Base-by-base conservation (phyloP, 53 echinoderm and acorn worm species). In the Hippasteria phrygiana region DNA sequence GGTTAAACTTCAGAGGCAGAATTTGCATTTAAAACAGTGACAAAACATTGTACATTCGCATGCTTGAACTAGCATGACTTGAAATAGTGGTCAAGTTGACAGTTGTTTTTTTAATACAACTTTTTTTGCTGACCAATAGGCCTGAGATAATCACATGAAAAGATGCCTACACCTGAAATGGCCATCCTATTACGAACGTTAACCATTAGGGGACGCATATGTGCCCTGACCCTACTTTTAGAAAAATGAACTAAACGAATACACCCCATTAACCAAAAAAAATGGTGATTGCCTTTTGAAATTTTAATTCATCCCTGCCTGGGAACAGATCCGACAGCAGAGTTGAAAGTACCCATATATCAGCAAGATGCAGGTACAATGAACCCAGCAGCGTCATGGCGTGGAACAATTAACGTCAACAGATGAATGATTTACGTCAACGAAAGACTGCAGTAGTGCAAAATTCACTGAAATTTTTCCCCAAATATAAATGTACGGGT, bases 331-430 rank as follows among this genome's bases (percentile, higher is more conserved):
- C 26, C 45, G 24, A 41, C 73, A 73, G 73, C 73, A 40, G 37
- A 38, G n/a, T n/a, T n/a, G n/a, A 73, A 43, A 20, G 43, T 20
- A 22, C 26, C 22, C 22, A 24, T 38, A 38, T 39, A 38, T 73
- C 39, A 43, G 46, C 46, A 45, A 45, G 46, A 7, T 45, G 46
- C 46, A 45, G 46, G 48, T 42, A 72, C 45, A 74, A 4, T 46
- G 47, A 20, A 45, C 16, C 10, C 16, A 73, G 40, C 4, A 43
- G 74, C 47, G 8, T n/a, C 24, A 29, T 35, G 51, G 42, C 45
- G 17, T 46, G 48, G 8, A 75, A 33, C 4, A 20, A 51, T 35
- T 76, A 76, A 76, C 37, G 22, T 54, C 76, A 75, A 50, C 75
- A 31, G 50, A 18, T 48, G 37, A 36, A 67, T 33, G 14, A 75